A percentile compares a stretch with the other conserved stretches of the same genome.
phyloP scores from a whole-genome alignment of 2,113 vertebrate genomes.

The Mus spicilegus region DNA sequence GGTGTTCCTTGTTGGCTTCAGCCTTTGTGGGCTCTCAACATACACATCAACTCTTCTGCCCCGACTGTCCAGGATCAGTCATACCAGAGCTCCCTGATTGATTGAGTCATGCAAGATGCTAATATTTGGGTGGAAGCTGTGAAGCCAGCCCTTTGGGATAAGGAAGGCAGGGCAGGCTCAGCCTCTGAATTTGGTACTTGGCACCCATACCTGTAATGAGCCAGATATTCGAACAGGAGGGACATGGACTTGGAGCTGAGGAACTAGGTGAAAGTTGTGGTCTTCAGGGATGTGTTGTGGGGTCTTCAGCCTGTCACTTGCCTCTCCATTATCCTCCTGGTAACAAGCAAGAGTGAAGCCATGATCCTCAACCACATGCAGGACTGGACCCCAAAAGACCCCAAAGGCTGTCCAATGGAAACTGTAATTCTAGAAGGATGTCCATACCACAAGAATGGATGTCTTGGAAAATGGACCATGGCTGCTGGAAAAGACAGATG shows the following conservation, averaged over 20 bases:
- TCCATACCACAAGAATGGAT: background rate
- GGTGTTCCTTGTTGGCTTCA: background rate
- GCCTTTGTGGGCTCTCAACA: background rate
- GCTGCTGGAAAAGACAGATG: background rate
- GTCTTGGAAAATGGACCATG: background rate
- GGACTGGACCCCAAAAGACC: background rate
- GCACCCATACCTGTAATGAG: background rate
- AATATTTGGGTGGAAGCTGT: too few relatives aligned
- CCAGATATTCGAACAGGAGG: background rate
- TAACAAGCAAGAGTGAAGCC: background rate
- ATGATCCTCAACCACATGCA: background rate
- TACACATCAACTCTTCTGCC: too few relatives aligned
- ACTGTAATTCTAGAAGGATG: background rate
- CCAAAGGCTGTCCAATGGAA: too few relatives aligned
- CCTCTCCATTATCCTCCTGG: background rate
- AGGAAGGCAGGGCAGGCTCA: background rate
- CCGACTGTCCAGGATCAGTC: background rate
- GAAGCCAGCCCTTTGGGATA: background rate
- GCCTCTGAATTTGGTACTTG: background rate
- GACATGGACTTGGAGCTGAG: background rate
- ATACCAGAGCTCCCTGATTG: background rate
- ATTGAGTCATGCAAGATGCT: background rate
- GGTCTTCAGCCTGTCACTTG: background rate
- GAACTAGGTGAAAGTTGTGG: background rate
- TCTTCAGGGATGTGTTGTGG: background rate